A percentile compares a stretch with the other conserved stretches of the same genome.
Evolutionary conservation across 2,888 invertebrate genomes (phyloP).

Genomic region (Andrena hattorfiana): DNA sequence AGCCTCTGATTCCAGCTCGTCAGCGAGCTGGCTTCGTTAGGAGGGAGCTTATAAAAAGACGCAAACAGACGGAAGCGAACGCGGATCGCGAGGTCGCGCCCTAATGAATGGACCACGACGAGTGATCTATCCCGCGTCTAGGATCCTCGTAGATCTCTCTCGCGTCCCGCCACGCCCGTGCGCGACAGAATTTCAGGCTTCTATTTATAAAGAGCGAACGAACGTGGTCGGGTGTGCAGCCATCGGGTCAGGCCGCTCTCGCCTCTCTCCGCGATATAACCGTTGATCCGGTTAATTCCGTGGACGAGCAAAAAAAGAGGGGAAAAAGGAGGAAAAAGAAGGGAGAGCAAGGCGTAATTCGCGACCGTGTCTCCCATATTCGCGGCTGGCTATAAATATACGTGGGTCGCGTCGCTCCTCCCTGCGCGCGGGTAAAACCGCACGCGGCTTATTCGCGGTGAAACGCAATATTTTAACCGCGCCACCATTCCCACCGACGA

Average conservation of each 20-base stretch:
- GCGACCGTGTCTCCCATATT: constrained; percentile 31
- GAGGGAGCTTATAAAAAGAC: neutral
- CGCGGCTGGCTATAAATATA: constrained; percentile 30
- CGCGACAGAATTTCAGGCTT: constrained; percentile 67
- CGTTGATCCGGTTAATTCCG: constrained; percentile 60
- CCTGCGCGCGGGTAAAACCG: neutral
- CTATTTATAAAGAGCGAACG: constrained; percentile 80
- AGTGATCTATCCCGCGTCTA: constrained; percentile 67
- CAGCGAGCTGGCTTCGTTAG: no score
- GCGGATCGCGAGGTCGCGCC: neutral
- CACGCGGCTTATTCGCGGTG: neutral
- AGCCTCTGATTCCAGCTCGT: no score
- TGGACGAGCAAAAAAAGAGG: neutral
- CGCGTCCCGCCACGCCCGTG: constrained; percentile 58
- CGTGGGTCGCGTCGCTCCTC: neutral
- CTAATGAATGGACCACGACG: constrained; percentile 60
- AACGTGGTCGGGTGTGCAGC: constrained; percentile 66
- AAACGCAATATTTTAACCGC: constrained; percentile 31
- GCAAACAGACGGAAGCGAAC: neutral
- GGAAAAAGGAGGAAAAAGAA: neutral
- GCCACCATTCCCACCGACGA: neutral
- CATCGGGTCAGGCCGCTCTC: constrained; percentile 41
- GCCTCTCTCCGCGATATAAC: constrained; percentile 13
- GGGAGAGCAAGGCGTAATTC: constrained; percentile 32
- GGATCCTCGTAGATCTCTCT: constrained; percentile 60